Evolutionary conservation across 1,140 invertebrate species (phyloP), one percentile per base, ranked within the genome.

Genomic region (Trachymyrmex cornetzi): DNA sequence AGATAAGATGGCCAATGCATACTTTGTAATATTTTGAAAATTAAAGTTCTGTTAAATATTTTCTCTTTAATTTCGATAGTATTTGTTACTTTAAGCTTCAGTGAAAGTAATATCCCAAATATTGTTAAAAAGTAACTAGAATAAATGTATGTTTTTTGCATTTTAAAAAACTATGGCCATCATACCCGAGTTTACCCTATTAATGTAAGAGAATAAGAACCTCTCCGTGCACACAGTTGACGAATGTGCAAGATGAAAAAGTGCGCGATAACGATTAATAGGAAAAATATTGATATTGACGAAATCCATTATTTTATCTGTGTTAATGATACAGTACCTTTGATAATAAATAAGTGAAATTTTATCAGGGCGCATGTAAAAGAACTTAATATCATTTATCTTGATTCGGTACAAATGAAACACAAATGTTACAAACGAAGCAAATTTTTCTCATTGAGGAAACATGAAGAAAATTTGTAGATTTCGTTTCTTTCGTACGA

Each of bases 231-330:
- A n/a, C n/a, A n/a, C n/a, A 30, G 61, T 67, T 24, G 30, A 9
- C 7, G 57, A 2, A 57, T 48, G 38, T 48, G 48, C 30, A 69
- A 55, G 44, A 27, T 19, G 24, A 5, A 48, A 48, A 7, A 12
- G 14, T 12, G n/a, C 30, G 38, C 63, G 48, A 72, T 72, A 80
- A 69, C 12, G 14, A 30, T 74, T 38, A 48, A 71, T 71, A 55
- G 85, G 34, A 67, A 87, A 84, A 71, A 86, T 27, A 79, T 61
- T 50, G 9, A 81, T 81, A 55, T 87, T 34, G 69, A 2, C 63
- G 48, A 48, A 44, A 59, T 75, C 12, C 27, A 63, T 53, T 63
- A n/a, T 77, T 79, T 7, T 61, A 61, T 75, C 55, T 57, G 6
- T 44, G 6, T 44, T 30, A 22, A 30, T 63, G 34, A 67, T 79